Evolutionary conservation across 2,888 invertebrate genomes (phyloP).

Genomic region (Pantelozetes paolii): DNA sequence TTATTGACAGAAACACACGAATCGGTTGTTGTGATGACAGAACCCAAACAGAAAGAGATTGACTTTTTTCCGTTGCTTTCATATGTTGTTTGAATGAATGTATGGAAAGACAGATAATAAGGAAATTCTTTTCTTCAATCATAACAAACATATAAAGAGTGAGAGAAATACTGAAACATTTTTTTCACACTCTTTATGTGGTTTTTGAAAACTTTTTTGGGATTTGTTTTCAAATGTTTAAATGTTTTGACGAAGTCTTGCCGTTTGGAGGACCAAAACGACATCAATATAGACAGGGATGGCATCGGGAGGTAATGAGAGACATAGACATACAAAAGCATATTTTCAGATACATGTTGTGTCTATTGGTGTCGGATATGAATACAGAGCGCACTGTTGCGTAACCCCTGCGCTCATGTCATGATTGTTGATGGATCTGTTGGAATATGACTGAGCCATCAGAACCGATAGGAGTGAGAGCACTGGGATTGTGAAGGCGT

Average conservation of each 20-base stretch:
- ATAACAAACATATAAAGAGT: background rate
- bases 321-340: constrained; percentile 2
- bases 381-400: background rate
- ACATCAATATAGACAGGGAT: too few relatives aligned
- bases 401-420: constrained; percentile 33
- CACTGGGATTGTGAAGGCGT: constrained; percentile 19
- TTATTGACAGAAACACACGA: background rate
- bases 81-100: too few relatives aligned
- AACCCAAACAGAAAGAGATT: background rate
- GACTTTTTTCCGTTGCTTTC: background rate
- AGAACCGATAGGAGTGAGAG: background rate
- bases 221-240: constrained; percentile 2
- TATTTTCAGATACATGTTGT: background rate
- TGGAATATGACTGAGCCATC: background rate
- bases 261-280: background rate
- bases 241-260: background rate
- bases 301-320: background rate
- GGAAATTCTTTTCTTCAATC: background rate
- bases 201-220: background rate
- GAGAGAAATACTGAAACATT: background rate
- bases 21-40: constrained; percentile 18
- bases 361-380: constrained; percentile 7
- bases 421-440: constrained; percentile 16
- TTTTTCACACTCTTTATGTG: background rate
- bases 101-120: background rate